Evolutionary conservation across 1,140 invertebrate genomes (phyloP).

Genomic region (Ips typographus): DNA sequence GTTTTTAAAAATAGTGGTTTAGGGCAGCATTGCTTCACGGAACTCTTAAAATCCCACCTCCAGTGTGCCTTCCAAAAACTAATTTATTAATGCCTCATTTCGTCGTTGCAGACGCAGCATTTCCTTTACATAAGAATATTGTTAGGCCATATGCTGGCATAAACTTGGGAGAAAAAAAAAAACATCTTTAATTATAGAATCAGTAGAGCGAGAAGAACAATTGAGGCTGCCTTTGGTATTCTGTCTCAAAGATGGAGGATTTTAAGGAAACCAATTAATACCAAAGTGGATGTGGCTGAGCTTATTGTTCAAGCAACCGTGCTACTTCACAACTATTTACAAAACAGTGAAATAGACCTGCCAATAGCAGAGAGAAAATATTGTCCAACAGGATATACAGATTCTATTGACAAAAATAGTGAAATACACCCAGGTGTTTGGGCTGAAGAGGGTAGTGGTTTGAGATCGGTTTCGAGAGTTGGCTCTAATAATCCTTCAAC

Average conservation of each 20-base stretch:
- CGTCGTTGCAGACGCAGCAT: background rate
- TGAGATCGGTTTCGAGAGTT: too few relatives aligned
- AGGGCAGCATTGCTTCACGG: background rate
- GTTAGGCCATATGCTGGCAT: background rate
- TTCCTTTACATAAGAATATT: background rate
- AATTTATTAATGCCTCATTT: background rate
- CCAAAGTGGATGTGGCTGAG: background rate
- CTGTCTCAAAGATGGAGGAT: constrained; percentile 1
- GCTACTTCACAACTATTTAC: background rate
- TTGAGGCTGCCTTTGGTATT: constrained; percentile 9
- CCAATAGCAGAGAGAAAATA: too few relatives aligned
- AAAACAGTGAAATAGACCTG: background rate
- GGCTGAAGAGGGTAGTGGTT: too few relatives aligned
- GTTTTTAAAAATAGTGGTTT: background rate
- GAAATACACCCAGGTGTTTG: too few relatives aligned
- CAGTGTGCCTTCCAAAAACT: background rate
- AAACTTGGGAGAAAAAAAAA: background rate
- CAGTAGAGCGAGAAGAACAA: constrained; percentile 6
- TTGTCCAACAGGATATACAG: too few relatives aligned
- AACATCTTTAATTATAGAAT: background rate
- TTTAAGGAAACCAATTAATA: constrained; percentile 4
- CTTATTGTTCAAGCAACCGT: background rate
- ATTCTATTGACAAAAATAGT: too few relatives aligned
- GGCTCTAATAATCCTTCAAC: too few relatives aligned
- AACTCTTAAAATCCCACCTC: background rate